Percentiles rank a stretch among this genome's conserved stretches.
Evolutionary conservation across 1,140 invertebrate genomes (phyloP).

Genomic region (Scaptodrosophila lebanonensis): DNA sequence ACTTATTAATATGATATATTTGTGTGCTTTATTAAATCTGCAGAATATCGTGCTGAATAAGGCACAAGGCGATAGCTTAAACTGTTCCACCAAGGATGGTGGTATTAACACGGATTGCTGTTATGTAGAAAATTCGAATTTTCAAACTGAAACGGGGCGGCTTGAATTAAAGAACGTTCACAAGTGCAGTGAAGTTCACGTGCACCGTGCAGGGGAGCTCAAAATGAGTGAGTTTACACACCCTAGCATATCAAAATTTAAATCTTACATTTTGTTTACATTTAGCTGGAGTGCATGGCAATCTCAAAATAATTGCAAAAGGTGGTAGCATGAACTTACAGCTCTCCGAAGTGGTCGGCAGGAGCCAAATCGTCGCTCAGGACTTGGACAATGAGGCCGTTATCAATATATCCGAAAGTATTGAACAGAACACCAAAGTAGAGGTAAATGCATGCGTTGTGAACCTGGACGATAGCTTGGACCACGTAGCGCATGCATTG

Average conservation of each 20-base stretch:
- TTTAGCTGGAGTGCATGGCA: slow-evolving; percentile 69
- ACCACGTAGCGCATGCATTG: slow-evolving; percentile 43
- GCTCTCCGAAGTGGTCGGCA: slow-evolving; percentile 60
- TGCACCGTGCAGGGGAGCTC: slow-evolving; percentile 51
- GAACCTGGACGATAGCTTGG: slow-evolving; percentile 38
- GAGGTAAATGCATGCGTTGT: slow-evolving; percentile 45
- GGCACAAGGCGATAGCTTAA: slow-evolving; percentile 59
- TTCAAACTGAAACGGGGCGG: slow-evolving; percentile 53
- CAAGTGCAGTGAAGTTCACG: slow-evolving; percentile 53
- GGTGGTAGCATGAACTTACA: slow-evolving; percentile 65
- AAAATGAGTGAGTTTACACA: slow-evolving; percentile 58
- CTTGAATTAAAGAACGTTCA: slow-evolving; percentile 68
- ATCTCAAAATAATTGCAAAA: slow-evolving; percentile 50
- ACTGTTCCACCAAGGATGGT: slow-evolving; percentile 50
- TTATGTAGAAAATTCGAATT: slow-evolving; percentile 67
- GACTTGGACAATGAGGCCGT: slow-evolving; percentile 42
- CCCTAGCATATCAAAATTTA: not conserved
- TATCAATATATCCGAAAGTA: slow-evolving; percentile 65
- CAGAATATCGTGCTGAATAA: slow-evolving; percentile 64
- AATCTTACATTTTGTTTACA: not conserved
- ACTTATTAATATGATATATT: not conserved
- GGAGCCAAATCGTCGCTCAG: slow-evolving; percentile 45
- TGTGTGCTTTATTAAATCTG: not conserved
- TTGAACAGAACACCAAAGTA: slow-evolving; percentile 51
- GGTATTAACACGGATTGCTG: slow-evolving; percentile 61